phyloP scores from a whole-genome alignment of 2,797 vertebrate species.

The Hylomyscus alleni region DNA sequence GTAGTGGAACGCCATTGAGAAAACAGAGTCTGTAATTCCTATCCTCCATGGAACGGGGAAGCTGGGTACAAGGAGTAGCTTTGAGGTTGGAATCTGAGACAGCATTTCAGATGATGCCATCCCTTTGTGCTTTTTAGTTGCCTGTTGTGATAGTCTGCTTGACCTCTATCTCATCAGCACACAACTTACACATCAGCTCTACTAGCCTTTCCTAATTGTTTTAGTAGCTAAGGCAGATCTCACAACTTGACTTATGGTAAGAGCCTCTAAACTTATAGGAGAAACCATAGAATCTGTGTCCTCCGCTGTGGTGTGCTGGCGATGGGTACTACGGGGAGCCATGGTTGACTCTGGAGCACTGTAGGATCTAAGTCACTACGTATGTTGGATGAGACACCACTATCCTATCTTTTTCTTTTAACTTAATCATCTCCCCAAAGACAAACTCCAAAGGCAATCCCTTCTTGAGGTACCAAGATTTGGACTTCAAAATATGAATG shows the following conservation, averaged over 20 bases:
- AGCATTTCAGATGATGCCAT: not conserved
- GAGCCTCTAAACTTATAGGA: not conserved
- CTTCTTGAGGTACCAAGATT: not conserved
- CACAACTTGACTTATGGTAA: not conserved
- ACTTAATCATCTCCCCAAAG: not conserved
- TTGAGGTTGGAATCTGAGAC: not conserved
- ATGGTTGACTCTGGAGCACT: not conserved
- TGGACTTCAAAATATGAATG: not conserved
- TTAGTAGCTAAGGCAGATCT: not conserved
- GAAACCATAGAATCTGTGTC: not conserved
- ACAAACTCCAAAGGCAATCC: not conserved
- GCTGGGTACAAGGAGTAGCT: too few species aligned
- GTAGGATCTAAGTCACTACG: not conserved
- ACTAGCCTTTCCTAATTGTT: not conserved
- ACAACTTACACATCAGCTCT: not conserved
- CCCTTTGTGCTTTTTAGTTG: not conserved
- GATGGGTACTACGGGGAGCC: not conserved
- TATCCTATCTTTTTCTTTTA: not conserved
- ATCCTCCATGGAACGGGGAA: not conserved
- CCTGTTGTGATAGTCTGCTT: not conserved
- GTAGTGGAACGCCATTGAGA: not conserved
- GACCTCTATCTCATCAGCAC: not conserved
- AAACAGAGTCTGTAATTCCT: not conserved
- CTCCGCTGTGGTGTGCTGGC: not conserved
- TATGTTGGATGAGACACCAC: not conserved